Percentiles rank a stretch among this genome's conserved stretches.
These are phyloP conservation scores for Cordilura impudica DNA, from an alignment of 2,888 invertebrate species.

Conservation along the genomic window DNA sequence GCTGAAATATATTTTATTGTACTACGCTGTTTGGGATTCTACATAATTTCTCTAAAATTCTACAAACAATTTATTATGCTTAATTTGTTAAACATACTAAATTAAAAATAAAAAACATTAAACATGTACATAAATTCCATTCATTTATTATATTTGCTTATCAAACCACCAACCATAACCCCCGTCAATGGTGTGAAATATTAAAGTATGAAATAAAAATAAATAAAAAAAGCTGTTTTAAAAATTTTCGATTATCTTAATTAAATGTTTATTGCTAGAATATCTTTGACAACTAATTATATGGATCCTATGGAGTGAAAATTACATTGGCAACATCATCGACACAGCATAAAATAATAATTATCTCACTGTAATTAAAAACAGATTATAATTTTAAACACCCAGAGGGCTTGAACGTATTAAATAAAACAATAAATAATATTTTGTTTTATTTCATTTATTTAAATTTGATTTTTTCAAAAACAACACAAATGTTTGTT, in stretches of 20 bases:
- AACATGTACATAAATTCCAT: no score
- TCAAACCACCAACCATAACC: neutral
- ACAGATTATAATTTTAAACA: constrained; percentile 1
- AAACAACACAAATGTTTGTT: neutral
- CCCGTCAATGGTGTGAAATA: neutral
- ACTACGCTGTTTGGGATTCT: no score
- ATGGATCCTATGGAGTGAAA: neutral
- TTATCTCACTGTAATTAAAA: constrained; percentile 14
- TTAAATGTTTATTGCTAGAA: constrained; percentile 1
- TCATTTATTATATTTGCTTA: neutral
- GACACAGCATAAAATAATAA: neutral
- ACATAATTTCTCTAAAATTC: no score
- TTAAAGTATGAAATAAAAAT: neutral
- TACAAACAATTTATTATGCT: neutral
- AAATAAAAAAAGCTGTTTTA: neutral
- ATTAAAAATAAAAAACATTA: no score
- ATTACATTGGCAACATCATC: neutral
- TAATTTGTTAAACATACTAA: neutral
- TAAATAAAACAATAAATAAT: neutral
- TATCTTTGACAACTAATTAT: constrained; percentile 9
- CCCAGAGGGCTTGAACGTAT: neutral
- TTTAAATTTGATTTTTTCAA: no score
- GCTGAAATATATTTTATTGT: no score
- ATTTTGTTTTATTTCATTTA: no score
- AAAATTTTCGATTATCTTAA: neutral